These are phyloP conservation scores for Limnephilus auricula DNA, from an alignment of 2,888 invertebrate genomes.

Conservation along the genomic window DNA sequence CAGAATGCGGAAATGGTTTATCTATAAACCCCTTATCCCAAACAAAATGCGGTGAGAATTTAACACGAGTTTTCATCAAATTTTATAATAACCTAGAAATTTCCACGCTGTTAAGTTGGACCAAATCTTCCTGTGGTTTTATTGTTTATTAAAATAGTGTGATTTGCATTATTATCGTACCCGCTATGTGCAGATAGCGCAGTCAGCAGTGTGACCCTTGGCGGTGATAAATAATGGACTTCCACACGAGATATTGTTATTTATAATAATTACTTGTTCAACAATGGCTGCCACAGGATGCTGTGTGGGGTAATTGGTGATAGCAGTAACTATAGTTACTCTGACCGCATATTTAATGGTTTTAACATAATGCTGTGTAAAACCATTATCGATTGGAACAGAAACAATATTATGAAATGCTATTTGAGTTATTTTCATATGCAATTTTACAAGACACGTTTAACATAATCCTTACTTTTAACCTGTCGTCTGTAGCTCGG, in stretches of 20 bases:
- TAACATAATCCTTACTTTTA: too few species aligned
- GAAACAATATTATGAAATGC: background rate
- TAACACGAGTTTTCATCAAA: background rate
- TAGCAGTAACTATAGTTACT: background rate
- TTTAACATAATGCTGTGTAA: background rate
- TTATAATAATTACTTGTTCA: slow-evolving; percentile 2
- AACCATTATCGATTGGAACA: background rate
- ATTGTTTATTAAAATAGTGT: background rate
- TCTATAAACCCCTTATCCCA: background rate
- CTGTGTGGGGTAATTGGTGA: slow-evolving; percentile 18
- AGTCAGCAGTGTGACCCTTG: background rate
- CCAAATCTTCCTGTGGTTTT: background rate
- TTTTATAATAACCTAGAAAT: background rate
- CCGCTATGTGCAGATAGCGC: slow-evolving; percentile 1
- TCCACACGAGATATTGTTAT: slow-evolving; percentile 29
- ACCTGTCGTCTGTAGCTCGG: too few species aligned
- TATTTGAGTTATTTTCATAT: too few species aligned
- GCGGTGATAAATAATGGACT: slow-evolving; percentile 13
- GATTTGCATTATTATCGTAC: background rate
- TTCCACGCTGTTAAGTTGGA: background rate
- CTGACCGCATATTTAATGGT: background rate
- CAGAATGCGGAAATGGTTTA: background rate
- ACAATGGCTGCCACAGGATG: slow-evolving; percentile 15
- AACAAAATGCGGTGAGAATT: background rate
- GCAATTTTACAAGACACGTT: too few species aligned